A percentile compares a stretch with the other conserved stretches of the same genome.
These are phyloP conservation scores for Microcebus jonahi DNA, from an alignment of 2,113 vertebrate genomes.

Conservation along the genomic window DNA sequence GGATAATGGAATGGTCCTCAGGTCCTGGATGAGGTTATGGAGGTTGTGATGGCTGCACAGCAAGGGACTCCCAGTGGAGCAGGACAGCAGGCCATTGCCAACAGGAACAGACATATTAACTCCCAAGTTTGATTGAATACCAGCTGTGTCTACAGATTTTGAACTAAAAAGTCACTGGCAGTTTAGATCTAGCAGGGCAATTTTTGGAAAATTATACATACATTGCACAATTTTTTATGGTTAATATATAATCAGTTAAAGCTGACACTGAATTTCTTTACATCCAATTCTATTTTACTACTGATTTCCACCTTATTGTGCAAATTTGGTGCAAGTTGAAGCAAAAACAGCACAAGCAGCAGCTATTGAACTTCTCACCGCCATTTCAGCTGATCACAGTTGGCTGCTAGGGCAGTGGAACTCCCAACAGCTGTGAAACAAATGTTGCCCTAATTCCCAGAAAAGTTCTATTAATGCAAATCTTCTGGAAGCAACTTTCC, in stretches of 20 bases:
- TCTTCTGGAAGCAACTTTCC: constrained; percentile 49
- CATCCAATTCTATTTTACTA: constrained; percentile 23
- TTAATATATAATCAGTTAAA: not conserved
- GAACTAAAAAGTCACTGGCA: constrained; percentile 4
- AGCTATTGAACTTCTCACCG: not conserved
- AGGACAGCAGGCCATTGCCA: not conserved
- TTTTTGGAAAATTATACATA: constrained; percentile 1
- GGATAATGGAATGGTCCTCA: not conserved
- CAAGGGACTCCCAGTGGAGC: not conserved
- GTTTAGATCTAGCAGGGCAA: constrained; percentile 2
- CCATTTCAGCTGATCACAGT: constrained; percentile 16
- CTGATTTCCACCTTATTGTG: not conserved
- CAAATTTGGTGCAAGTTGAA: not conserved
- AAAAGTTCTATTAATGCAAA: constrained; percentile 20
- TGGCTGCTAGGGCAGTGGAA: not conserved
- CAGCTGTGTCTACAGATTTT: not conserved
- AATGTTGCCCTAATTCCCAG: constrained; percentile 71
- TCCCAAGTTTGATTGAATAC: not conserved
- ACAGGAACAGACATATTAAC: not conserved
- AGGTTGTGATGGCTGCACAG: not conserved
- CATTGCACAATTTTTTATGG: not conserved
- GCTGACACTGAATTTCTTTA: constrained; percentile 38
- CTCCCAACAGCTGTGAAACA: constrained; percentile 73
- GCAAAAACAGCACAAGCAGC: not conserved
- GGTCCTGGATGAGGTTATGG: not conserved